Base-by-base conservation (phyloP, 2,113 vertebrate genomes). In the Rhinolophus sinicus region DNA sequence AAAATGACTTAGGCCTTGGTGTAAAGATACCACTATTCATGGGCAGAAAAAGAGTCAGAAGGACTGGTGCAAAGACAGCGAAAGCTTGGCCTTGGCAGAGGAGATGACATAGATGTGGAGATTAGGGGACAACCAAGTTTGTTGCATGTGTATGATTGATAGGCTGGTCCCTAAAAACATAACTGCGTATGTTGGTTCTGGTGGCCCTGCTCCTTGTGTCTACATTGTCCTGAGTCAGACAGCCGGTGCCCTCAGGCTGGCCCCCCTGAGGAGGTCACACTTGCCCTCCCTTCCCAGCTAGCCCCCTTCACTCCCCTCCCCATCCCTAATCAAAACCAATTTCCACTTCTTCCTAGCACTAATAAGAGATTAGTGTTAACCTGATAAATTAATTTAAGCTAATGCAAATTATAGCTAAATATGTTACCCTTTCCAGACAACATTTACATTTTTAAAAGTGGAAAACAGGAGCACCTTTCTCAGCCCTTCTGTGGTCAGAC, bases 401-500 rank as follows among this genome's bases (percentile, higher is more conserved):
- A 91, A 96, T 96, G 97, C 50, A 94, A 97, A 97, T 97, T 78
- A 80, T 88, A 60, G 58, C 62, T 96, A 96, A 93, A 94, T 93
- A 90, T 90, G 88, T 95, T 95, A 73, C 77, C 85, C 93, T 93
- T 97, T n/a, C 62, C 58, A 97, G 91, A 78, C 62, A 97, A 73
- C 88, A 96, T 96, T 96, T 97, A 96, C 82, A 95, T 92, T 89
- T 94, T 96, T 95, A 10, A 86, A 96, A 93, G 86, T 16, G 12
- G 60, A 40, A 95, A 91, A 54, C 6, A 47, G 33, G 10, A 81
- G 21, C 73, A 88, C 52, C 26, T 95, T 50, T 76, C 76, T 44
- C 89, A 70, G 80, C 21, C 70, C 58, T 64, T 94, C 72, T 60
- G 56, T 95, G 72, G 85, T 96, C 93, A 84, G n/a, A 77, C 3